phyloP scores from a whole-genome alignment of 2,797 vertebrate genomes.

The Lepilemur ruficaudatus region DNA sequence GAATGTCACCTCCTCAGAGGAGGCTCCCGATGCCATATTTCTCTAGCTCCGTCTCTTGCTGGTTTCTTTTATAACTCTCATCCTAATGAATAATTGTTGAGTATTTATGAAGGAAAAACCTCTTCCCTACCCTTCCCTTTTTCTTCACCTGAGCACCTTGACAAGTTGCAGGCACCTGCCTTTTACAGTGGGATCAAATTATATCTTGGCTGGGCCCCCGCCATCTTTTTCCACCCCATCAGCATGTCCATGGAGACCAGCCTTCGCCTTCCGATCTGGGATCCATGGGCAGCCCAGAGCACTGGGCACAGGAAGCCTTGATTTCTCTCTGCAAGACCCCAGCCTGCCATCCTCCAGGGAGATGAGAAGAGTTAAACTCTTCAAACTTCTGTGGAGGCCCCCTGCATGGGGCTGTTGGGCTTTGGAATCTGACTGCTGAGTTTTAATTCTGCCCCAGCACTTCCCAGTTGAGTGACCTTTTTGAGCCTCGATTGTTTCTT shows the following conservation, averaged over 20 bases:
- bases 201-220: fast-evolving
- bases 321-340: neutral
- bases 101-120: neutral
- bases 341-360: neutral
- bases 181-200: neutral
- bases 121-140: neutral
- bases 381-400: neutral
- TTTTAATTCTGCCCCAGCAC: neutral
- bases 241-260: neutral
- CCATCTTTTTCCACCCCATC: neutral
- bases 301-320: neutral
- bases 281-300: neutral
- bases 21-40: neutral
- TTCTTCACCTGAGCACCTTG: neutral
- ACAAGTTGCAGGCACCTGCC: neutral
- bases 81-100: neutral
- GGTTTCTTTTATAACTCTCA: neutral
- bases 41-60: neutral
- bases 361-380: neutral
- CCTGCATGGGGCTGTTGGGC: neutral
- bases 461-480: neutral
- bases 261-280: no score
- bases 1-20: neutral
- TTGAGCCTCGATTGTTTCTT: neutral
- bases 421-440: neutral